These are phyloP conservation scores for Anneissia japonica DNA, from an alignment of 35 echinoderm and acorn worm genomes.

Conservation along the genomic window DNA sequence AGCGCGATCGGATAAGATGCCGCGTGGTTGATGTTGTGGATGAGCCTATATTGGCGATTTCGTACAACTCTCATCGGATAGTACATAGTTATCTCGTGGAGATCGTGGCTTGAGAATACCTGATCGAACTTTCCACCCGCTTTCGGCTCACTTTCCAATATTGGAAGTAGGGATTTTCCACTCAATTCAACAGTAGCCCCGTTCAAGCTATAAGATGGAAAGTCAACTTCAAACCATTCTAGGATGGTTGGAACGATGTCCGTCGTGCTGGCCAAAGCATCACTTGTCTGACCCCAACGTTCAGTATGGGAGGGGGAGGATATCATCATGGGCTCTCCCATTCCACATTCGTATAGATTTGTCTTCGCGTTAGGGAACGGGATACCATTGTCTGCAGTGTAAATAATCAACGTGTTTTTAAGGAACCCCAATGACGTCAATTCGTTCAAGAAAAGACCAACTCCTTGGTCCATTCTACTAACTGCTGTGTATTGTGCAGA, in stretches of 20 bases:
- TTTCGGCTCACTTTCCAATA: not conserved
- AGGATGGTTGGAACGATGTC: constrained; percentile 37
- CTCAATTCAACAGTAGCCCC: not conserved
- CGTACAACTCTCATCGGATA: constrained; percentile 93
- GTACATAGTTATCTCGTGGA: constrained; percentile 94
- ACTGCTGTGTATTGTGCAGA: not conserved
- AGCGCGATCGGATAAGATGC: constrained; percentile 84
- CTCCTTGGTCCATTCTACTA: constrained; percentile 24
- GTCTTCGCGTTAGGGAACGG: constrained; percentile 53
- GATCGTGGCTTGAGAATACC: constrained; percentile 87
- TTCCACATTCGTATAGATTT: constrained; percentile 37
- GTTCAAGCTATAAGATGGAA: constrained; percentile 8
- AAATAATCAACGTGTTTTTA: constrained; percentile 32
- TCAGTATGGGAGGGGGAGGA: constrained; percentile 15
- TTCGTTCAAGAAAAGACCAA: constrained; percentile 34
- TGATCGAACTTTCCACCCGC: constrained; percentile 42
- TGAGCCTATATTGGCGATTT: constrained; percentile 62
- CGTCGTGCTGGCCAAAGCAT: constrained; percentile 23
- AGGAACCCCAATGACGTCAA: constrained; percentile 3
- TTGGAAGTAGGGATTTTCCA: constrained; percentile 16
- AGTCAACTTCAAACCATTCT: constrained; percentile 26
- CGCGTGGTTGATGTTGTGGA: constrained; percentile 88
- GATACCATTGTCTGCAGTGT: constrained; percentile 41
- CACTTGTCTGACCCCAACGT: constrained; percentile 23
- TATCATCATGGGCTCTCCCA: constrained; percentile 37